Conservation (phyloP, 2,888 invertebrate species). For the Maniola hyperantus region DNA sequence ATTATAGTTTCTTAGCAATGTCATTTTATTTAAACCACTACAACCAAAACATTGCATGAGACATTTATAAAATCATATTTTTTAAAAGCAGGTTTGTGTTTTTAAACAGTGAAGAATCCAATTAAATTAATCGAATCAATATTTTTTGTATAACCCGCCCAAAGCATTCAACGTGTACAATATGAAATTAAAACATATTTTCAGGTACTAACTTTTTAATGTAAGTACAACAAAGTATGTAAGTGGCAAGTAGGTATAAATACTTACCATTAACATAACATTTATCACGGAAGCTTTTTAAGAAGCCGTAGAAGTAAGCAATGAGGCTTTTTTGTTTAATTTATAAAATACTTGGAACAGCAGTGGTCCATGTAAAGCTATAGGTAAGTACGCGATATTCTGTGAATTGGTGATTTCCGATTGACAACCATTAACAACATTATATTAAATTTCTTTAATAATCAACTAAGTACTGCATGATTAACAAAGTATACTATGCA, state of each 20-base stretch:
- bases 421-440: too few relatives aligned
- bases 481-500: too few relatives aligned
- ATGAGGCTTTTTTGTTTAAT: constrained; percentile 35
- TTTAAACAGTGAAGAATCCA: constrained; percentile 5
- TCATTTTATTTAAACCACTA: not conserved
- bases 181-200: not conserved
- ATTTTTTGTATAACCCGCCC: not conserved
- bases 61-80: not conserved
- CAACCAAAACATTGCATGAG: not conserved
- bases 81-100: not conserved
- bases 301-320: constrained; percentile 37
- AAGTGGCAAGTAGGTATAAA: not conserved
- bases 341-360: constrained; percentile 35
- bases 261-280: constrained; percentile 25
- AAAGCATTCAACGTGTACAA: not conserved
- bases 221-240: constrained; percentile 3
- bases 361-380: not conserved
- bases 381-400: too few relatives aligned
- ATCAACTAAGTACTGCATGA: too few relatives aligned
- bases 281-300: constrained; percentile 37
- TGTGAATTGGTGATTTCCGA: too few relatives aligned
- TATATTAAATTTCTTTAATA: too few relatives aligned
- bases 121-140: constrained; percentile 1
- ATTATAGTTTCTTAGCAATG: not conserved
- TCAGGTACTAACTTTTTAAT: not conserved